These are phyloP conservation scores for Cordilura impudica DNA, from an alignment of 2,888 invertebrate genomes.

Conservation along the genomic window DNA sequence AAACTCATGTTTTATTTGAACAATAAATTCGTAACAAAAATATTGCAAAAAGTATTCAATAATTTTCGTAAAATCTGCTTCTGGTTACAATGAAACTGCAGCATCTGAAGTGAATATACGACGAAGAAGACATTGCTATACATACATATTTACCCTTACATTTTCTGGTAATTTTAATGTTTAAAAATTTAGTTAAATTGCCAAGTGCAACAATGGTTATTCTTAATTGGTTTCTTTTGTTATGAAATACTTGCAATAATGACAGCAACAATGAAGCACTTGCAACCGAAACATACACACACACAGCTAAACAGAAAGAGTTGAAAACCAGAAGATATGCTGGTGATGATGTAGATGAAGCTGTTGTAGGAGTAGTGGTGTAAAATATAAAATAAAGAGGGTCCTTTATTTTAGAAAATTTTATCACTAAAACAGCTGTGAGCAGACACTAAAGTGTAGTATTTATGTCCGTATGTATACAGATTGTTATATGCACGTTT, in stretches of 20 bases:
- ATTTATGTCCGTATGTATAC: not conserved
- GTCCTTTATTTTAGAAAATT: slow-evolving; percentile 30
- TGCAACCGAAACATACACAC: not conserved
- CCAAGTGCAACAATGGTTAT: slow-evolving; percentile 76
- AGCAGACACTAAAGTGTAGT: slow-evolving; percentile 37
- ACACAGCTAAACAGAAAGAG: not conserved
- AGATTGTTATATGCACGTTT: slow-evolving; percentile 1
- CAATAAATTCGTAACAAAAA: not conserved
- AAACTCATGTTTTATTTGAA: not conserved
- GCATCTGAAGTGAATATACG: not conserved
- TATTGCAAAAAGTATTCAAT: slow-evolving; percentile 1
- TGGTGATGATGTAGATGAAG: slow-evolving; percentile 1
- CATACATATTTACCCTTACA: not conserved
- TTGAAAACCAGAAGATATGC: slow-evolving; percentile 5
- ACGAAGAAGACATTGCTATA: no score
- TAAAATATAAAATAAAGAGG: slow-evolving; percentile 11
- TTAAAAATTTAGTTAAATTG: slow-evolving; percentile 73
- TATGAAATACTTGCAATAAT: slow-evolving; percentile 59
- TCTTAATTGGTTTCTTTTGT: slow-evolving; percentile 78
- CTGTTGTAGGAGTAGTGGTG: not conserved
- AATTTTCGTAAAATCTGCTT: slow-evolving; percentile 12
- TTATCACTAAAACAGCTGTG: slow-evolving; percentile 53
- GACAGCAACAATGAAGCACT: slow-evolving; percentile 32
- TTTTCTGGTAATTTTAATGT: slow-evolving; percentile 50
- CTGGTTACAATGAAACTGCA: not conserved